phyloP scores from a whole-genome alignment of 2,797 vertebrate genomes.

The Parauchenoglanis punctatus region DNA sequence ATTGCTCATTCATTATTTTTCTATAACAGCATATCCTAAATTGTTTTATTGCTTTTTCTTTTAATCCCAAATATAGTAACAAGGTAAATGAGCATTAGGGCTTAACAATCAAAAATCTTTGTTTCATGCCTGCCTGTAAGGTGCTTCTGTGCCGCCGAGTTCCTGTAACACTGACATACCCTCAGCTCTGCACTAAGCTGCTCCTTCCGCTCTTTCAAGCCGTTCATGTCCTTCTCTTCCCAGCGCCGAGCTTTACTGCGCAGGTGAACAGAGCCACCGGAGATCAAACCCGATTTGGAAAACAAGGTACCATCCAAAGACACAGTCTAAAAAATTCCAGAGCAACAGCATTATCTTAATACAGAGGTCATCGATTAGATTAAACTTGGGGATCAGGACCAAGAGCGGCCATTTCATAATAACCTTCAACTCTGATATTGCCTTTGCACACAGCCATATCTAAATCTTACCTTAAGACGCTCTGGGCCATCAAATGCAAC shows the following conservation, averaged over 20 bases:
- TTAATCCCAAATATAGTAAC: neutral
- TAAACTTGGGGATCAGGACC: neutral
- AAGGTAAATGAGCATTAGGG: neutral
- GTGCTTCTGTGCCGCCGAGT: neutral
- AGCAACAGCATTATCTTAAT: neutral
- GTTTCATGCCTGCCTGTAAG: neutral
- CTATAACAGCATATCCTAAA: neutral
- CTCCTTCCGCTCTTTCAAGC: slow-evolving; percentile 82
- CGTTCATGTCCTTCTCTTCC: slow-evolving; percentile 87
- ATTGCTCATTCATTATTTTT: neutral
- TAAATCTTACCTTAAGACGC: slow-evolving; percentile 81
- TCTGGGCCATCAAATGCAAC: slow-evolving; percentile 83
- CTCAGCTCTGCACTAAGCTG: slow-evolving; percentile 79
- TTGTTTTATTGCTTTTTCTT: neutral
- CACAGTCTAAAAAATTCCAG: slow-evolving; percentile 79
- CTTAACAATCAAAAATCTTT: neutral
- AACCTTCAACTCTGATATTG: neutral
- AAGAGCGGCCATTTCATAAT: neutral
- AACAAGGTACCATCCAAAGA: slow-evolving; percentile 93
- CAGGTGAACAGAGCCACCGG: slow-evolving; percentile 89
- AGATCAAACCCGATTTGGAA: slow-evolving; percentile 91
- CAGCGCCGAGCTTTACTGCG: slow-evolving; percentile 85
- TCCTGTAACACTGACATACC: slow-evolving; percentile 68
- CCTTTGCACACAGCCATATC: neutral
- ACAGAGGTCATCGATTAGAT: neutral